Conservation (phyloP, 2,113 vertebrate species). For the Aix galericulata region DNA sequence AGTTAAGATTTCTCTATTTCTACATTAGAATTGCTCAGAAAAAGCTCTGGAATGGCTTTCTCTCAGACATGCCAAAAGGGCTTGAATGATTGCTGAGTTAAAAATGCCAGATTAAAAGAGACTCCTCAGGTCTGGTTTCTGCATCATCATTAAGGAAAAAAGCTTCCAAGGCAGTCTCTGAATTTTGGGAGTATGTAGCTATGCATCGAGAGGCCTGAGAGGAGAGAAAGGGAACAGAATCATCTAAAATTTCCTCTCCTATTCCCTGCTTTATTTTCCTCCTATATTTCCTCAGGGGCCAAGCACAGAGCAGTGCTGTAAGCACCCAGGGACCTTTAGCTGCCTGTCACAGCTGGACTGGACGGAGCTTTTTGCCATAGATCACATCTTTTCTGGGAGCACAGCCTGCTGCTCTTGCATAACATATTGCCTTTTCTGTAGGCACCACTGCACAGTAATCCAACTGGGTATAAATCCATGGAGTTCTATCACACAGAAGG, state of each 20-base stretch:
- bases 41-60: not conserved
- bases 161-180: not conserved
- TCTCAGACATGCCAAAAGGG: not conserved
- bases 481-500: not conserved
- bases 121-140: not conserved
- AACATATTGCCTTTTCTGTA: not conserved
- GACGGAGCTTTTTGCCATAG: not conserved
- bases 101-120: not conserved
- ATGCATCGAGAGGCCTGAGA: not conserved
- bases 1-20: not conserved
- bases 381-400: slow-evolving; percentile 9
- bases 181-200: not conserved
- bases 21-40: not conserved
- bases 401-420: not conserved
- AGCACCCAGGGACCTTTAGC: not conserved
- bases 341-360: not conserved
- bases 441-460: not conserved
- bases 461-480: not conserved
- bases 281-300: not conserved
- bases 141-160: not conserved
- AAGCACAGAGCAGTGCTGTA: not conserved
- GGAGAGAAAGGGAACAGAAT: not conserved
- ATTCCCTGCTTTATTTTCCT: not conserved
- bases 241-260: not conserved
- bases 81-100: not conserved